Base-by-base conservation (phyloP, 2,113 vertebrate genomes). In the Eulacestoma nigropectus region DNA sequence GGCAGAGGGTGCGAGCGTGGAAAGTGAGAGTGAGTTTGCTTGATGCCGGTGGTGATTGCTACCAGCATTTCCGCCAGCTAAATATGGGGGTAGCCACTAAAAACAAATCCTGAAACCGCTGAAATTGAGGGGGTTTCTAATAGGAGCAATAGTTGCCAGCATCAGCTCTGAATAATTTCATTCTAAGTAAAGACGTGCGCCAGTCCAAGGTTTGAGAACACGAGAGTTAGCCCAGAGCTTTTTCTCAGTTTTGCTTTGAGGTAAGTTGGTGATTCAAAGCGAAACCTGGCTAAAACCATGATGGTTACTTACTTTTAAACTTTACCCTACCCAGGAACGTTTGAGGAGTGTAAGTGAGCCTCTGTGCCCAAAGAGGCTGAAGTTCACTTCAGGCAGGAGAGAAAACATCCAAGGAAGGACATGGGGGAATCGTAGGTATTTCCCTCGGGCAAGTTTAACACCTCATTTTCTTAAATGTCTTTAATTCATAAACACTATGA, bases 191-290 rank as follows among this genome's bases (percentile, higher is more conserved):
- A 57, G 37, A 33, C 0, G 3, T 56, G 72, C 1, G 0, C n/a
- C 30, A 86, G 93, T 89, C 95, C 90, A 0, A 86, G 79, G 52
- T 77, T n/a, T 84, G 42, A 88, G 67, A 77, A 52, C 35, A 46
- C 7, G 14, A 60, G 78, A 88, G 72, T 16, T 74, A 88, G 95
- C 85, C 85, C 41, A 67, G 70, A 79, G 67, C 29, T 75, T 80
- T 63, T 88, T 93, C 88, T 97, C 93, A 39, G 90, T 96, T 96
- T 96, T 86, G 60, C 23, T 93, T 84, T 93, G 88, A 96, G 92
- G 79, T 92, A 90, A 92, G 72, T 9, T n/a, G n/a, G 47, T 2
- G 16, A 94, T 78, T 97, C 90, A 96, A 80, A 96, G 44, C 0
- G 14, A 97, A 94, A 96, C 60, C 73, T 74, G 90, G 90, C 90